Evolutionary conservation across 2,797 vertebrate species (phyloP).

Genomic region (Sebastes wilsoni): DNA sequence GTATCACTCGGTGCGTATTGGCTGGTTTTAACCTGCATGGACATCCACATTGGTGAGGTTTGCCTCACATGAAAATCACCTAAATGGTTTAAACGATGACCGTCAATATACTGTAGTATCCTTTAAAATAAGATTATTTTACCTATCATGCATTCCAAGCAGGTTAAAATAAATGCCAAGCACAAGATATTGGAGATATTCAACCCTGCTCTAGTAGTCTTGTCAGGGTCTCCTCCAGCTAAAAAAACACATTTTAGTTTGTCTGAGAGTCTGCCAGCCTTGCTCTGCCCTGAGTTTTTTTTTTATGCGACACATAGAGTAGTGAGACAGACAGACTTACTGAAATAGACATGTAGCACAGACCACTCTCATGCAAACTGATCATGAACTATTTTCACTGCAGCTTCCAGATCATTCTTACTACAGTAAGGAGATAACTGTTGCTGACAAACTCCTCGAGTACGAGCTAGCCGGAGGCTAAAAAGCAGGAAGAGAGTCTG

Average conservation of each 20-base stretch:
- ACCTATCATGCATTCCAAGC: constrained; percentile 12
- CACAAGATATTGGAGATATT: not conserved
- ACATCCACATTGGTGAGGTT: constrained; percentile 4
- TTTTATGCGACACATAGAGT: constrained; percentile 5
- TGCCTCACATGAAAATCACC: not conserved
- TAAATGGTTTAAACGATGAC: constrained; percentile 4
- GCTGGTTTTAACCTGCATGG: constrained; percentile 45
- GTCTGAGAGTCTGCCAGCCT: constrained; percentile 32
- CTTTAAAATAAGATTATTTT: not conserved
- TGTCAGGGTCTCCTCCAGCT: not conserved
- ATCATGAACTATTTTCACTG: constrained; percentile 7
- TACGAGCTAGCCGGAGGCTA: not conserved
- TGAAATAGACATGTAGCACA: constrained; percentile 34
- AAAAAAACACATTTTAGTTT: not conserved
- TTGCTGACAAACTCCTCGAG: constrained; percentile 5
- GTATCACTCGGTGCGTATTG: constrained; percentile 10
- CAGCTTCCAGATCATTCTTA: constrained; percentile 9
- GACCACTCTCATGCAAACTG: constrained; percentile 39
- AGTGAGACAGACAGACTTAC: constrained; percentile 31
- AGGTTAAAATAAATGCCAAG: constrained; percentile 28
- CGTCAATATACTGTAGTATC: not conserved
- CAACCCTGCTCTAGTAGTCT: not conserved
- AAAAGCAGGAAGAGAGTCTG: constrained; percentile 1
- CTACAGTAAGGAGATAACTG: not conserved
- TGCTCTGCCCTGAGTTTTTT: constrained; percentile 57